Percentiles rank a stretch among this genome's conserved stretches.
Evolutionary conservation across 2,113 vertebrate genomes (phyloP).

Genomic region (Paramisgurnus dabryanus): DNA sequence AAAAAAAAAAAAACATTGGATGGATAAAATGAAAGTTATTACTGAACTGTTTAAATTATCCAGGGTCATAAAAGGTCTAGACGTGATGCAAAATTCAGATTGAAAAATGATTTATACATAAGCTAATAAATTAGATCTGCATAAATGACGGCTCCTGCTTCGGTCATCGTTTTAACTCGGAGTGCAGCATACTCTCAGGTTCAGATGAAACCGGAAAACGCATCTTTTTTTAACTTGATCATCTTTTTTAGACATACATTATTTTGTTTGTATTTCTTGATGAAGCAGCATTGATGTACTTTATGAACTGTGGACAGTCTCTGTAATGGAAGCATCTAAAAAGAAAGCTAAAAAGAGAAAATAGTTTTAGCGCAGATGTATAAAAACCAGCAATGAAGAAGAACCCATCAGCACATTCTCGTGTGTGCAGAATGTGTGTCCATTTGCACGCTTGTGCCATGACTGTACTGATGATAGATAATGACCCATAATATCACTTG

Average conservation of each 20-base stretch:
- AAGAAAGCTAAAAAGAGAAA: neutral
- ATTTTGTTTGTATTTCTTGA: no score
- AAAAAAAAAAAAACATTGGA: no score
- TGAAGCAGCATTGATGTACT: no score
- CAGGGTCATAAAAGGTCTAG: neutral
- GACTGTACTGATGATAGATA: conserved; percentile 53
- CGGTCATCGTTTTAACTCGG: neutral
- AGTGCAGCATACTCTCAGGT: no score
- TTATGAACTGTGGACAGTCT: neutral
- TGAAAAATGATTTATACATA: neutral
- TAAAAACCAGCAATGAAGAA: neutral
- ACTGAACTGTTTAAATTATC: neutral
- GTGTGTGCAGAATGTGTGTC: neutral
- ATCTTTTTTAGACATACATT: no score
- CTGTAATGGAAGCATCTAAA: neutral
- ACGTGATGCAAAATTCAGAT: neutral
- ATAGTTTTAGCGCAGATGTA: neutral
- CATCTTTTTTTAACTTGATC: no score
- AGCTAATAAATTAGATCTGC: no score
- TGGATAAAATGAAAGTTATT: neutral
- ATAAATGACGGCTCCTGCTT: no score
- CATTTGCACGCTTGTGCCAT: conserved; percentile 28
- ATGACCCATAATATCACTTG: conserved; percentile 48
- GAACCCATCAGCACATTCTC: neutral
- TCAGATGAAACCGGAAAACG: no score